Base-by-base conservation (phyloP, 2,797 vertebrate genomes). In the Streptopelia turtur region DNA sequence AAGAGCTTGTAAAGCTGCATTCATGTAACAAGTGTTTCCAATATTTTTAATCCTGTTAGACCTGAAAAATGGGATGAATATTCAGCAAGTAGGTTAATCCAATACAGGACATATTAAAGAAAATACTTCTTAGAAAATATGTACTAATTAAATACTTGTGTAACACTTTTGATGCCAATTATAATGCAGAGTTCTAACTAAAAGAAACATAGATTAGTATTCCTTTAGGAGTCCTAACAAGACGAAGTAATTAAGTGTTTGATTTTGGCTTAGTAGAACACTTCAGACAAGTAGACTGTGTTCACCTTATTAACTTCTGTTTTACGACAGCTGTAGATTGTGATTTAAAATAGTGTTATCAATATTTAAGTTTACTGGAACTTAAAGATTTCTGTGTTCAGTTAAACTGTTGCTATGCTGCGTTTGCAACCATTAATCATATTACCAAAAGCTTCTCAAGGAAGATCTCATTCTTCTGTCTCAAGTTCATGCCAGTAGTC, bases 1-100 rank as follows among this genome's bases (percentile, higher is more conserved):
- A 96, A 99, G 98, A 59, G 99, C 99, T 96, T 99, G 99, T 60
- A 99, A 98, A 90, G 99, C 99, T 47, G 99, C 99, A 83, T 99
- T 99, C 99, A 99, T 99, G 93, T 99, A 99, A 98, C 99, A 99
- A 91, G 99, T 99, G 97, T 99, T 99, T 65, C 99, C 99, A 55
- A 99, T 99, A 97, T 99, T 99, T 99, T 99, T 97, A 99, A 98
- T 66, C 99, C 99, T 7, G 99, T 99, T 96, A 99, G 98, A 84
- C 99, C 99, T 99, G 97, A 65, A 83, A 93, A 96, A 35, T 81
- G 95, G 56, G 87, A 97, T 76, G n/a, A 91, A 83, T 21, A 61
- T 39, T 88, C 55, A 90, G 20, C 16, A 81, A 80, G 20, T 15
- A 21, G 63, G 25, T 37, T 82, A 91, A 83, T 52, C 10, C 16